Base-by-base conservation (phyloP, 2,797 vertebrate species). In the Lophotriccus pileatus region DNA sequence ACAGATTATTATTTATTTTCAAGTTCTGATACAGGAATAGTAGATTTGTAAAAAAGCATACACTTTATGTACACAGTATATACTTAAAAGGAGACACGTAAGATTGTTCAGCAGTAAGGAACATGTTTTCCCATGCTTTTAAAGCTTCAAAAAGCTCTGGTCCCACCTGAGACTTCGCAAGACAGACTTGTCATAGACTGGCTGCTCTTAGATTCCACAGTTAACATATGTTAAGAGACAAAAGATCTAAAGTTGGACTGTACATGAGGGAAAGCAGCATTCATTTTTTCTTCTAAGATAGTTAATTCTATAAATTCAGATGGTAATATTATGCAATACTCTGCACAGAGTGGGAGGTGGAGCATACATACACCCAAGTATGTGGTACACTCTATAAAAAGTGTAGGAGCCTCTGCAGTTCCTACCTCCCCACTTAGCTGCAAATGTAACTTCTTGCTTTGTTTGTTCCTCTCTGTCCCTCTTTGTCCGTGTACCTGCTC, bases 271-370 rank as follows among this genome's bases (percentile, higher is more conserved):
- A 56, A 92, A 91, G 81, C 3, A 77, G 52, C 84, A 39, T 37
- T 91, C 28, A 19, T 44, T 82, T 93, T 93, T 75, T 64, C 27
- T 83, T 77, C 60, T 68, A 74, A 92, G 87, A 46, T 6, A 3
- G 52, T 76, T 67, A 85, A 66, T 92, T 93, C 90, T 86, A 16
- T 87, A 80, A 72, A 92, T 91, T 95, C 82, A 80, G 73, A 39
- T 49, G 72, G 59, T 34, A 49, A 4, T 36, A 82, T 95, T 94
- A 95, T 62, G 68, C 87, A 95, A 92, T 50, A 19, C 39, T 50
- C 76, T 6, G 68, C 73, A 3, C 14, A 17, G 75, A 90, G 88
- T 83, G 84, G 94, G 93, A 94, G 90, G 70, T 49, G 60, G 62
- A 83, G 78, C 30, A 14, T 41, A 44, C 59, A 30, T 60, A 37